A percentile compares a stretch with the other conserved stretches of the same genome.
phyloP scores from a whole-genome alignment of 2,113 vertebrate species.

The Orthonyx spaldingii region DNA sequence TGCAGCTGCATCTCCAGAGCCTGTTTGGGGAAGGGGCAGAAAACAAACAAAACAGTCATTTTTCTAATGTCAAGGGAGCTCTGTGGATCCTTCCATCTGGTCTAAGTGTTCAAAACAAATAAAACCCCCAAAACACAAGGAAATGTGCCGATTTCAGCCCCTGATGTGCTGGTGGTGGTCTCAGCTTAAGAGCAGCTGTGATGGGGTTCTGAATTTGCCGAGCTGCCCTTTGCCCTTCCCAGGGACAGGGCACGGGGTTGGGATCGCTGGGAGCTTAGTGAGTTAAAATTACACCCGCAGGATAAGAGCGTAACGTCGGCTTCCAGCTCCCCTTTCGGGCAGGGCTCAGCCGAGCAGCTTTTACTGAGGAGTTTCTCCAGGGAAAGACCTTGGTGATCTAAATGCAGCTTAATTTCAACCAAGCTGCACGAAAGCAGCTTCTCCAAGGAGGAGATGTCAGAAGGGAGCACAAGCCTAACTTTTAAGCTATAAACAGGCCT shows the following conservation, averaged over 20 bases:
- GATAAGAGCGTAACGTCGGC: background rate
- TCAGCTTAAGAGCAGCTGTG: background rate
- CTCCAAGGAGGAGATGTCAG: background rate
- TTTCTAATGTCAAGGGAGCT: background rate
- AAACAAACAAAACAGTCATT: background rate
- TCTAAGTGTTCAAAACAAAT: background rate
- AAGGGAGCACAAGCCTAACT: background rate
- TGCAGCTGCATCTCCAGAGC: background rate
- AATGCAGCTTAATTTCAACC: background rate
- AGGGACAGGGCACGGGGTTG: background rate
- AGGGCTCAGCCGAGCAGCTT: background rate
- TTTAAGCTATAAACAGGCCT: background rate
- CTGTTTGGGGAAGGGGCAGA: background rate
- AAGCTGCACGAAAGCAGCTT: background rate
- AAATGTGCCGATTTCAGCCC: rapidly evolving
- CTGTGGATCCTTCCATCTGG: background rate
- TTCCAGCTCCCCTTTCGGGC: background rate
- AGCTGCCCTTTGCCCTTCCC: background rate
- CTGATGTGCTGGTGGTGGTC: background rate
- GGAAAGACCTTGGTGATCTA: background rate
- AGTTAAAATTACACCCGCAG: background rate
- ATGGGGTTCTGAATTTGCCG: background rate
- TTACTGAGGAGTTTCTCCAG: background rate
- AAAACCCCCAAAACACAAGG: background rate
- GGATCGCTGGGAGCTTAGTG: background rate